These are phyloP conservation scores for Alethe castanea DNA, from an alignment of 2,113 vertebrate species.

Conservation along the genomic window DNA sequence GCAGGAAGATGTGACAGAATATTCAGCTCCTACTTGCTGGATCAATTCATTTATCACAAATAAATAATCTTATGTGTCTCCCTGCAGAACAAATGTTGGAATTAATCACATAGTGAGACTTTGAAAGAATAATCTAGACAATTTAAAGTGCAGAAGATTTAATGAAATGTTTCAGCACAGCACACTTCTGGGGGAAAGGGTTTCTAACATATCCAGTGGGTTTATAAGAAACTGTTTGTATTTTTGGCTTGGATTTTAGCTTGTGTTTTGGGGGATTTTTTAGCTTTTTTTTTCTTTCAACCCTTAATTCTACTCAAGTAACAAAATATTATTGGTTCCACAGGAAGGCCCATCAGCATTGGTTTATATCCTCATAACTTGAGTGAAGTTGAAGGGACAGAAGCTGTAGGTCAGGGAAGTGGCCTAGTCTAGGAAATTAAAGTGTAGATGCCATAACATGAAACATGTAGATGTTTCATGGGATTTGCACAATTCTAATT, in stretches of 20 bases:
- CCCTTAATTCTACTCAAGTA: background rate
- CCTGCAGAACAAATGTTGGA: background rate
- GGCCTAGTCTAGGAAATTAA: background rate
- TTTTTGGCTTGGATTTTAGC: background rate
- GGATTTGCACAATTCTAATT: background rate
- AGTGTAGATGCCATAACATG: background rate
- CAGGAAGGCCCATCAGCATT: background rate
- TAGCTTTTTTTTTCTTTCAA: background rate
- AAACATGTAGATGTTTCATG: background rate
- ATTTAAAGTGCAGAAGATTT: background rate
- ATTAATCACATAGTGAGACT: background rate
- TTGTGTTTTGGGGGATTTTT: background rate
- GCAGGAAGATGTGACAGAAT: background rate
- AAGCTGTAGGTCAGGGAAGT: background rate
- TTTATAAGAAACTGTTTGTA: background rate
- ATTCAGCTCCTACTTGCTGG: background rate
- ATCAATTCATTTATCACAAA: conserved; percentile 8
- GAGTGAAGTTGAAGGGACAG: background rate
- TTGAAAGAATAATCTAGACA: background rate
- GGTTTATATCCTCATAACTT: background rate
- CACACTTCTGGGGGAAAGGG: background rate
- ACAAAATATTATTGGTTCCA: background rate
- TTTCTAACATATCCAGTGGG: background rate
- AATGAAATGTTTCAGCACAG: background rate
- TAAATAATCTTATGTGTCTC: background rate